Base-by-base conservation (phyloP, 2,888 invertebrate genomes). In the Tholera decimalis region DNA sequence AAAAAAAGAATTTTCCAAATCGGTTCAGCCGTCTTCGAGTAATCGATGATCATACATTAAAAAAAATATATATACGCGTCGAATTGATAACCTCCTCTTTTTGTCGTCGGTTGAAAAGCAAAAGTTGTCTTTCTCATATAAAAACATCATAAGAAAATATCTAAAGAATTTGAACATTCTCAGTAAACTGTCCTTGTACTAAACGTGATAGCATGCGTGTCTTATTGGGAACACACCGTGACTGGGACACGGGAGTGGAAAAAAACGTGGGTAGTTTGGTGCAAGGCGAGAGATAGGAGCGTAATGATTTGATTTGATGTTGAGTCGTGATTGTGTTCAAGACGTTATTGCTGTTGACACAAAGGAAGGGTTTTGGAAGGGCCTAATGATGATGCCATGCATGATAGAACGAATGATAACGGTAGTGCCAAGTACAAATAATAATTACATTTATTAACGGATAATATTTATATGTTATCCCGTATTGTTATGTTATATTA, bases 131-230 rank as follows among this genome's bases (percentile, higher is more conserved):
- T 26, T 43, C 7, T n/a, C 26, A 30, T 41, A 20, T 6, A 0
- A 6, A n/a, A 28, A 44, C 9, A 67, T 50, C 67, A 50, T 33
- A 49, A n/a, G 20, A 22, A 13, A 57, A 3, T 33, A 18, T 46
- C 43, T 63, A 35, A 63, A 54, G 78, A 73, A 73, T 77, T 62
- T 73, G 43, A 77, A 77, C 28, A 39, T 72, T 77, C 59, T 28
- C 59, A 15, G 73, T 55, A 61, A 64, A 54, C 47, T 67, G 71
- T 63, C 76, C 68, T 70, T 74, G 74, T 50, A 49, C 18, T 47
- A 58, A 65, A 72, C 84, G 82, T 84, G 85, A 74, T 71, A 66
- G 72, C 75, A 60, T 74, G 83, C 73, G 73, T 66, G 65, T 73
- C 73, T 72, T 64, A 72, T 75, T 74, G 71, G 64, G 73, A 61